phyloP scores from a whole-genome alignment of 1,140 invertebrate species.

The Radopholus similis region DNA sequence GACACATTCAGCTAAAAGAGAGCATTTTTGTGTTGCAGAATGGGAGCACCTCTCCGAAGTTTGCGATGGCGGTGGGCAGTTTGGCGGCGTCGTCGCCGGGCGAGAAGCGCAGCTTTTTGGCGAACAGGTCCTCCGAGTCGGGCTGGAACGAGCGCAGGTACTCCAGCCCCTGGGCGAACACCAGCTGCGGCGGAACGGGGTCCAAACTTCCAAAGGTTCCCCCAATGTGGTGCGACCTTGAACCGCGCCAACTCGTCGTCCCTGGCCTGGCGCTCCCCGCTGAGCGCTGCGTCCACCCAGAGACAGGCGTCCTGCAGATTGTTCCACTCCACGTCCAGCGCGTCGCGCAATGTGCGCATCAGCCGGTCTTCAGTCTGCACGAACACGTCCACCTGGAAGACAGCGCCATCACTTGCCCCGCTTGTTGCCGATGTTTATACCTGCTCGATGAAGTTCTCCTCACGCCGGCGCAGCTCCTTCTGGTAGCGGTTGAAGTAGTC shows the following conservation, averaged over 20 bases:
- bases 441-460: slow-evolving; percentile 54
- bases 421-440: slow-evolving; percentile 13
- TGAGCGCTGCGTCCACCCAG: slow-evolving; percentile 46
- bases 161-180: slow-evolving; percentile 56
- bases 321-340: slow-evolving; percentile 34
- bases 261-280: slow-evolving; percentile 37
- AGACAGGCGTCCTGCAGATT: slow-evolving; percentile 48
- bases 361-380: slow-evolving; percentile 48
- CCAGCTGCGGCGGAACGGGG: slow-evolving; percentile 5
- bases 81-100: slow-evolving; percentile 58
- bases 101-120: slow-evolving; percentile 56
- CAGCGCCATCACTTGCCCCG: not conserved
- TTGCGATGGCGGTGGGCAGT: slow-evolving; percentile 53
- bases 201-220: not conserved
- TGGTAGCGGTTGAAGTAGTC: slow-evolving; percentile 59
- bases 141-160: slow-evolving; percentile 54
- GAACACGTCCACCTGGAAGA: slow-evolving; percentile 54
- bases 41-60: slow-evolving; percentile 49
- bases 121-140: slow-evolving; percentile 55
- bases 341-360: slow-evolving; percentile 49
- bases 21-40: not conserved
- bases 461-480: slow-evolving; percentile 46
- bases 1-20: slow-evolving; percentile 34
- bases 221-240: slow-evolving; percentile 21
- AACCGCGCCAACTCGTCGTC: slow-evolving; percentile 50